Base-by-base conservation (phyloP, 2,113 vertebrate genomes). In the Fregetta grallaria region DNA sequence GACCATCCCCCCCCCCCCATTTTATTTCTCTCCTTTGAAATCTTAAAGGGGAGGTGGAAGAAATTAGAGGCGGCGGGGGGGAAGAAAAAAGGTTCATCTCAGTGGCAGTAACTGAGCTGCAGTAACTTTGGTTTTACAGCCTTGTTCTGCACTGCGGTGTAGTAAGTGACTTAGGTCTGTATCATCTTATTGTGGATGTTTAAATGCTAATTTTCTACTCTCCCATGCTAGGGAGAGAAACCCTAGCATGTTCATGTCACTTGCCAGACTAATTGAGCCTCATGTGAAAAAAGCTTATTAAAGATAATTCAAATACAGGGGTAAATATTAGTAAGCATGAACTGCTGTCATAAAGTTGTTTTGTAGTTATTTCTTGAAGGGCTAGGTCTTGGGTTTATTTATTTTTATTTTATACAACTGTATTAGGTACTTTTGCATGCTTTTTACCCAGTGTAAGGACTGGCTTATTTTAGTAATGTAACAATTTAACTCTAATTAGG, bases 1-100 rank as follows among this genome's bases (percentile, higher is more conserved):
- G 14, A n/a, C 6, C 8, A 9, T 38, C 38, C 38, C 38, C 38
- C 38, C 38, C 3, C 1, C 3, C 9, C 4, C 13, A 3, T 38
- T 94, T 92, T 82, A 85, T 87, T 66, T 61, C 42, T 88, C 2
- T 22, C 27, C 21, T 94, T 79, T 83, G 65, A 68, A 67, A 47
- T 66, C 21, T 42, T 72, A 25, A 47, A 79, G 73, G 8, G 21
- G 18, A 56, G 42, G 20, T 18, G 21, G 30, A 55, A 44, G 16
- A 16, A 56, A 55, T 29, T 17, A 72, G 36, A 63, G 10, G 17
- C 47, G 23, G 6, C 4, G 4, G 4, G 18, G 38, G 34, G 53
- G 42, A 36, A 63, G 26, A 14, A 71, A 29, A 47, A 38, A 15
- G 1, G 3, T 16, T 84, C 9, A 20, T 58, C 58, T 83, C 8